Base-by-base conservation (phyloP, 2,888 invertebrate genomes). In the Apocheima hispidaria region DNA sequence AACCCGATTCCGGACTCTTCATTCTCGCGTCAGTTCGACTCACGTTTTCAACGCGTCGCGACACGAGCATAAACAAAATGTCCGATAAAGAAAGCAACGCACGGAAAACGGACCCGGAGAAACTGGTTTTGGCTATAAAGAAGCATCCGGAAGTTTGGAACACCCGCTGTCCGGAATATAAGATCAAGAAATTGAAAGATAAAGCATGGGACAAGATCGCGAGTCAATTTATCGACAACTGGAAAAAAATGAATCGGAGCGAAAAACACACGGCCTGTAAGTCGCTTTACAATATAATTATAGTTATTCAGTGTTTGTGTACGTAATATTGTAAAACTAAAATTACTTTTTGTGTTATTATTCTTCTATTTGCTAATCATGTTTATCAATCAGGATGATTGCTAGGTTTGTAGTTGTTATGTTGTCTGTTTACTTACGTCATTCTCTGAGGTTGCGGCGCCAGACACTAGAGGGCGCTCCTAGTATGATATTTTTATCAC, bases 141-240 rank as follows among this genome's bases (percentile, higher is more conserved):
- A 33, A 33, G 30, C 41, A 23, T 33, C 56, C 56, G 21, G 23
- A 10, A 14, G n/a, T 57, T 4, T 57, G 56, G 56, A 35, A 50
- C 14, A 26, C 35, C 21, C 23, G 41, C 0, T 50, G 56, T 50
- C 50, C 33, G 35, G 56, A 50, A 35, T 50, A 57, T 33, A 57
- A 33, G 26, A 14, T 18, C 0, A 50, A 57, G 14, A 43, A 30
- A 23, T 0, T 1, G 4, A 57, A 57, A 18, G n/a, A 33, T n/a
- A 23, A 33, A 4, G 41, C 56, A 3, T 57, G 56, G 56, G 6
- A 18, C n/a, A 18, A 36, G 26, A 28, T 55, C 28, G 55, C 28
- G n/a, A 28, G 18, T 20, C 46, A 38, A 36, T 20, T 46, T 9
- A 9, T 55, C n/a, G 46, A 48, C n/a, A 38, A n/a, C 0, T 55